Evolutionary conservation across 2,888 invertebrate species (phyloP), one percentile per base, ranked within the genome.

Genomic region (Chrysolina oricalcia): DNA sequence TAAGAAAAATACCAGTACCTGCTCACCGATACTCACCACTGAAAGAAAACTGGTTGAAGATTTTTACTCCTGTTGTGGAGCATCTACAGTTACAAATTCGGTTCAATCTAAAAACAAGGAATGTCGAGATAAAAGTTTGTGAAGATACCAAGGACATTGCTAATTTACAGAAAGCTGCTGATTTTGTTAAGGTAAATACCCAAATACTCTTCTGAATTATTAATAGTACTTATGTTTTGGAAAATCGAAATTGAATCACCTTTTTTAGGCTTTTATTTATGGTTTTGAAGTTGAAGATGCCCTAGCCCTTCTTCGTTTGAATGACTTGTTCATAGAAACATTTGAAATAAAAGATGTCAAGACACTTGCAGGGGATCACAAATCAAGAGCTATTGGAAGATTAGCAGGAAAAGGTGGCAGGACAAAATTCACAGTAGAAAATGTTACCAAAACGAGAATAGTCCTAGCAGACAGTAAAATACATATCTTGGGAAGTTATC

Each of bases 201-300:
- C 11, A 13, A 66, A n/a, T 13, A 13, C 15, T 40, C 9, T 27
- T 46, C 19, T 65, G 6, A 43, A 23, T 64, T 0, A 9, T 15
- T n/a, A n/a, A n/a, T n/a, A n/a, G n/a, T n/a, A n/a, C n/a, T n/a
- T n/a, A n/a, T n/a, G n/a, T n/a, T n/a, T 5, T 27, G 27, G 2
- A 5, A 27, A 3, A 27, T 27, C 27, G 27, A 8, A 40, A 17
- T 53, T 13, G 6, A 23, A 62, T 56, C 11, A 40, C 56, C 46
- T 50, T 19, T 59, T 70, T 41, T 46, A 88, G 88, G 99, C 99
- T 1, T 99, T 99, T 86, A 91, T 98, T 40, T 94, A 94, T 82
- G 99, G 99, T 6, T 99, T 99, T 88, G 98, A 98, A 83, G 96
- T 98, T 0, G 98, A 98, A 88, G 99, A 99, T 89, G 97, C 98